These are phyloP conservation scores for Macrobrachium nipponense DNA, from an alignment of 1,140 invertebrate genomes.

Conservation along the genomic window DNA sequence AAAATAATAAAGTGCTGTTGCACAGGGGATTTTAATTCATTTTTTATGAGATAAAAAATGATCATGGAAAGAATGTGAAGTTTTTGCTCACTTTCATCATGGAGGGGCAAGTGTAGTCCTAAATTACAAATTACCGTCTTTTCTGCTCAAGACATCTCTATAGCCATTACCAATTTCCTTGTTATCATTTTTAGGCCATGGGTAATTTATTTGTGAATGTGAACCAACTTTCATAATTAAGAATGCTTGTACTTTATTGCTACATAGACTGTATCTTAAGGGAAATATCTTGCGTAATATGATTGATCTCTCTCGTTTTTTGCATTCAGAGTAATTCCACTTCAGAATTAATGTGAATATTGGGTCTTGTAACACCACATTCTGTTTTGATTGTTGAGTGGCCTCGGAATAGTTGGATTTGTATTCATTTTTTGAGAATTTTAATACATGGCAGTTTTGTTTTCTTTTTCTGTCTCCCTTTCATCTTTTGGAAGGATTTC, in stretches of 20 bases:
- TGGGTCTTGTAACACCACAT: no score
- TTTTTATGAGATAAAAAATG: neutral
- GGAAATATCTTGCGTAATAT: no score
- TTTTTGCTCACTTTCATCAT: slow-evolving; percentile 56
- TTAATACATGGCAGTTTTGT: no score
- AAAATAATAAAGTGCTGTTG: slow-evolving; percentile 30
- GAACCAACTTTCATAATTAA: slow-evolving; percentile 18
- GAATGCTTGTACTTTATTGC: slow-evolving; percentile 41
- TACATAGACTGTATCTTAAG: neutral
- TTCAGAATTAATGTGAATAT: neutral
- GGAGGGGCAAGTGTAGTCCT: slow-evolving; percentile 48
- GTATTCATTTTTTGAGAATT: no score
- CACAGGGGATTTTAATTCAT: slow-evolving; percentile 24
- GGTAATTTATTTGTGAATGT: slow-evolving; percentile 19
- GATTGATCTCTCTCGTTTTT: neutral
- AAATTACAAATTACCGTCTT: slow-evolving; percentile 18
- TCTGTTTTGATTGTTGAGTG: no score
- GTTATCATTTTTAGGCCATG: slow-evolving; percentile 37
- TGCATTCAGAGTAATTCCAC: neutral
- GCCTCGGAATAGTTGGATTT: no score
- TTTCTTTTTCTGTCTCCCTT: no score
- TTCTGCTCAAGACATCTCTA: slow-evolving; percentile 36
- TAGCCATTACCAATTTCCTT: slow-evolving; percentile 42
- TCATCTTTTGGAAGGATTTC: no score
- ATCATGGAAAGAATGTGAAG: slow-evolving; percentile 16